phyloP scores from a whole-genome alignment of 2,113 vertebrate genomes.

The Pteruthius melanotis region DNA sequence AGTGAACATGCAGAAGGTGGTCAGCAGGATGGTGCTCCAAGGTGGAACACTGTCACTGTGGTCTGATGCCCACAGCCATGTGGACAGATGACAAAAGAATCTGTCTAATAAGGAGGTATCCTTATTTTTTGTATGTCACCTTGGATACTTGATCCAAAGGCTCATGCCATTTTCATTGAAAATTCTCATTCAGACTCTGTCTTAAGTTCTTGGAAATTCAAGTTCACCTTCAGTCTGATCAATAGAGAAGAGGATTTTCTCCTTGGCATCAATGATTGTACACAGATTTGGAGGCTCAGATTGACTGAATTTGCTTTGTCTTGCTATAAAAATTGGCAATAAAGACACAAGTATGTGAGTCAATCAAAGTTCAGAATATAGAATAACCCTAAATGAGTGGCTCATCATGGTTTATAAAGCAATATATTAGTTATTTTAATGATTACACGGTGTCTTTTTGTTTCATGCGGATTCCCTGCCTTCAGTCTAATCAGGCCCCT shows the following conservation, averaged over 20 bases:
- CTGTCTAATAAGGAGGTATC: rapidly evolving
- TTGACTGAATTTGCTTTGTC: background rate
- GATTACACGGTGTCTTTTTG: background rate
- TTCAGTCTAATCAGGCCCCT: background rate
- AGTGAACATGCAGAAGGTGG: rapidly evolving
- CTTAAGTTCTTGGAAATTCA: background rate
- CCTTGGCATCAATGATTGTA: background rate
- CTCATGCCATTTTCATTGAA: background rate
- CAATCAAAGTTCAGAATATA: background rate
- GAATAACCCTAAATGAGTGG: background rate
- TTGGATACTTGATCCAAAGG: background rate
- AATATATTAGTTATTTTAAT: background rate
- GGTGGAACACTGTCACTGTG: rapidly evolving
- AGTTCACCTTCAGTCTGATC: background rate
- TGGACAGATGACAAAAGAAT: background rate
- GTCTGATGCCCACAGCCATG: background rate
- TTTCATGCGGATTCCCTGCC: background rate
- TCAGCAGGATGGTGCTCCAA: background rate
- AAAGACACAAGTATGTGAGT: background rate
- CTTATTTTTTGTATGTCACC: background rate
- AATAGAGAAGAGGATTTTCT: background rate
- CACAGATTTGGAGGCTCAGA: rapidly evolving
- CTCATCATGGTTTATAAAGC: background rate
- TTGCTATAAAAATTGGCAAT: background rate
- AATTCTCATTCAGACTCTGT: background rate